phyloP scores from a whole-genome alignment of 2,113 vertebrate genomes.

The Phylloscopus trochiloides region DNA sequence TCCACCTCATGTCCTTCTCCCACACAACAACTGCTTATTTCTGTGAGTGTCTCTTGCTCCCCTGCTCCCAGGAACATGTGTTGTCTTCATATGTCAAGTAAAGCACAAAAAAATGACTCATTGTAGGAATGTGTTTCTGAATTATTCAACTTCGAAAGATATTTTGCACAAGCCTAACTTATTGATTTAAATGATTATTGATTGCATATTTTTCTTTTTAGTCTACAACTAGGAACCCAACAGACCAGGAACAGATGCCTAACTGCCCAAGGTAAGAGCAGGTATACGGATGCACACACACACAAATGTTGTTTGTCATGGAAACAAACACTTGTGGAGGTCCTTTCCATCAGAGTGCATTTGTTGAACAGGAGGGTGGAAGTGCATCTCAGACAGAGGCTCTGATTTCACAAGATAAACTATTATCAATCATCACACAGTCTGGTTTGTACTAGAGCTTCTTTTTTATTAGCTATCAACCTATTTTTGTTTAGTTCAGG shows the following conservation, averaged over 20 bases:
- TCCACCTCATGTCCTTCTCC: not conserved
- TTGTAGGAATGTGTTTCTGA: not conserved
- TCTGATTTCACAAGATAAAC: not conserved
- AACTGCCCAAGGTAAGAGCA: constrained; percentile 61
- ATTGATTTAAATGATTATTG: not conserved
- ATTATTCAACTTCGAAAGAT: not conserved
- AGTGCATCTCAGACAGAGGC: not conserved
- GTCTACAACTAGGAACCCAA: not conserved
- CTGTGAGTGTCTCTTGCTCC: not conserved
- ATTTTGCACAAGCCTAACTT: not conserved
- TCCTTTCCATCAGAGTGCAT: not conserved
- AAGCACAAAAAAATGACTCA: not conserved
- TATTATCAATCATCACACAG: not conserved
- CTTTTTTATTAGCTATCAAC: not conserved
- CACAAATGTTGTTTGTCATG: not conserved
- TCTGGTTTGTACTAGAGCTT: not conserved
- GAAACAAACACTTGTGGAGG: not conserved
- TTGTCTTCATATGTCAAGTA: not conserved
- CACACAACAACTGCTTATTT: not conserved
- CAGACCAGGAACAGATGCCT: constrained; percentile 29
- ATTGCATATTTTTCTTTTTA: constrained; percentile 24
- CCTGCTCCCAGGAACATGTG: not conserved
- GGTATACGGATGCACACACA: not conserved
- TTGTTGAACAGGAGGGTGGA: not conserved
- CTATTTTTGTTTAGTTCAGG: not conserved